Base-by-base conservation (phyloP, 1,140 invertebrate genomes). In the Drusus annulatus region DNA sequence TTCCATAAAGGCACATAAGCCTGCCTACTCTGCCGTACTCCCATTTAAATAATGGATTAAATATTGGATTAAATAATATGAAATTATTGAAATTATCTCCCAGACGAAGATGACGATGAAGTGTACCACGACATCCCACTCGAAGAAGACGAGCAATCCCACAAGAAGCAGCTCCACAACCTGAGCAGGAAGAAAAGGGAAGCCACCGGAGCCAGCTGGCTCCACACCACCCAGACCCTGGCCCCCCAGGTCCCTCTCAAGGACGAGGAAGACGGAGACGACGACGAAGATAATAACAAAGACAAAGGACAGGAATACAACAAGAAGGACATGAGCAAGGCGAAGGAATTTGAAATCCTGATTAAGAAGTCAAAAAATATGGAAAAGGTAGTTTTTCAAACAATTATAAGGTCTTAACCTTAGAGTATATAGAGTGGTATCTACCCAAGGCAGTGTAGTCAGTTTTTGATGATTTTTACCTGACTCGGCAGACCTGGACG, bases 51-150 rank as follows among this genome's bases (percentile, higher is more conserved):
- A n/a, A n/a, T n/a, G n/a, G n/a, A n/a, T n/a, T n/a, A n/a, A n/a
- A n/a, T n/a, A n/a, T n/a, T n/a, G n/a, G n/a, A n/a, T n/a, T n/a
- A n/a, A n/a, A n/a, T n/a, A n/a, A n/a, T n/a, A n/a, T n/a, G n/a
- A n/a, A n/a, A n/a, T n/a, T n/a, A n/a, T n/a, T n/a, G n/a, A n/a
- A n/a, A n/a, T 21, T 62, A 6, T 62, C 13, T 19, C 5, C 25
- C 54, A 17, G 23, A 23, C 4, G 90, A 91, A 69, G 91, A 91
- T 68, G 89, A 89, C 25, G 91, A 92, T 81, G 91, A 92, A 84
- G 83, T 86, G 0, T 91, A 92, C 81, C 85, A 91, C 50, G 91
- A 91, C 84, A 85, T 89, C 1, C 87, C 87, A 74, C 85, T 89
- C 10, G 89, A 90, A n/a, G 86, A 89, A 6, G 85, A 89, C 76